phyloP scores from a whole-genome alignment of 2,113 vertebrate species.

The Onychostoma macrolepis region DNA sequence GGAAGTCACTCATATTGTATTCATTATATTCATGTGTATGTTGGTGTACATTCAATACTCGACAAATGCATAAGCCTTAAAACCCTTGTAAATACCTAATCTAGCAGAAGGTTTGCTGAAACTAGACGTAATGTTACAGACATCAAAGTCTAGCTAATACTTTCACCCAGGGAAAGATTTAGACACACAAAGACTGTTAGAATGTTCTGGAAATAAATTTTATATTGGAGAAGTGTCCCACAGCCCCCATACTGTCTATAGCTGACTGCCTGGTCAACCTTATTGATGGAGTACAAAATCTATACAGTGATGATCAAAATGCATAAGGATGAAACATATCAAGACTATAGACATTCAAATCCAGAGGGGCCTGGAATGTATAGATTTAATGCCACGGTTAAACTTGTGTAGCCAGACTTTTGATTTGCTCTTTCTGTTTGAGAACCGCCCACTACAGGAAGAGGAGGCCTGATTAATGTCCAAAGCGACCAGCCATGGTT shows the following conservation, averaged over 20 bases:
- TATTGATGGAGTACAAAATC: slow-evolving; percentile 42
- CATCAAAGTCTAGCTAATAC: slow-evolving; percentile 48
- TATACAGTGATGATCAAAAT: slow-evolving; percentile 45
- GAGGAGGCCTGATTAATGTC: not conserved
- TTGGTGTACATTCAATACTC: not conserved
- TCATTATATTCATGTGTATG: not conserved
- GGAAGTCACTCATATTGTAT: not conserved
- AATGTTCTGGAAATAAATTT: slow-evolving; percentile 53
- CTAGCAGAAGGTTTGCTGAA: slow-evolving; percentile 40
- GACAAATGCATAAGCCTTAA: slow-evolving; percentile 43
- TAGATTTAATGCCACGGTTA: not conserved
- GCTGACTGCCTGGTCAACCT: slow-evolving; percentile 54
- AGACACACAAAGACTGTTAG: slow-evolving; percentile 21
- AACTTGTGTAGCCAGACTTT: not conserved
- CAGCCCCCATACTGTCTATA: slow-evolving; percentile 31
- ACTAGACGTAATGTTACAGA: slow-evolving; percentile 46
- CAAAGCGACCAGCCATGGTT: not conserved
- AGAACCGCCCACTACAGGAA: not conserved
- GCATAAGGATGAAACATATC: slow-evolving; percentile 44
- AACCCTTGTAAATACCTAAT: slow-evolving; percentile 41
- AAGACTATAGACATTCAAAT: slow-evolving; percentile 34
- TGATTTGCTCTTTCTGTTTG: not conserved
- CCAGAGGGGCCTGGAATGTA: not conserved
- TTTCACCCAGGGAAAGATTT: slow-evolving; percentile 48
- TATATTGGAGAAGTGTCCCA: slow-evolving; percentile 55